Base-by-base conservation (phyloP, 2,113 vertebrate genomes). In the Cryptoleucopteryx plumbea region DNA sequence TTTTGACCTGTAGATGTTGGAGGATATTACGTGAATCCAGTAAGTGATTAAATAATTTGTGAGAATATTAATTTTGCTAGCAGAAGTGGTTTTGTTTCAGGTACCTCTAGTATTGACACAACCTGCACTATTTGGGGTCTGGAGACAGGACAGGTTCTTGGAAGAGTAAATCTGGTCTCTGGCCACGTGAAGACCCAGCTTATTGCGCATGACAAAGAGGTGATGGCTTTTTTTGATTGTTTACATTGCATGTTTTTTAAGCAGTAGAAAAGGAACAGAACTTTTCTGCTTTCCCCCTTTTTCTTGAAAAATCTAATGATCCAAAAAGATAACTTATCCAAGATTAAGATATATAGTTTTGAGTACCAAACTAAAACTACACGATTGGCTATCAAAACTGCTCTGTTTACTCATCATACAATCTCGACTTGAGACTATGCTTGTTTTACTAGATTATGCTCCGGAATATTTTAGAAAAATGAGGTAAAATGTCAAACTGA, bases 161-260 rank as follows among this genome's bases (percentile, higher is more conserved):
- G 99, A 52, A 98, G 99, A 84, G 99, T 99, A 56, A 99, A 99
- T 97, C 98, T 99, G 43, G 99, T 99, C 70, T 99, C 99, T 38
- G 99, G 99, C 82, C 99, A 99, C 0, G 99, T 99, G 96, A 99
- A 99, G 98, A 99, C 99, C 6, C 99, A 99, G 88, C 98, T 99
- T 81, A 99, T 99, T 38, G 99, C 99, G 13, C 99, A 99, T 26
- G 99, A 99, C 97, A 99, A 99, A 98, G 99, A 99, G 99, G 99
- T 99, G 83, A 95, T 45, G 62, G 31, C 11, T 59, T 70, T 55
- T 78, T 83, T 61, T 42, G 5, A 2, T 81, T 91, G 45, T 66
- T 91, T 66, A 21, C 13, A 3, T 59, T 56, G 16, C 16, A 27
- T 36, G 13, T 42, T 52, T 52, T 68, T 92, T 40, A 94, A 94